A percentile compares a stretch with the other conserved stretches of the same genome.
phyloP scores from a whole-genome alignment of 2,888 invertebrate genomes.

The Phortica okadai region DNA sequence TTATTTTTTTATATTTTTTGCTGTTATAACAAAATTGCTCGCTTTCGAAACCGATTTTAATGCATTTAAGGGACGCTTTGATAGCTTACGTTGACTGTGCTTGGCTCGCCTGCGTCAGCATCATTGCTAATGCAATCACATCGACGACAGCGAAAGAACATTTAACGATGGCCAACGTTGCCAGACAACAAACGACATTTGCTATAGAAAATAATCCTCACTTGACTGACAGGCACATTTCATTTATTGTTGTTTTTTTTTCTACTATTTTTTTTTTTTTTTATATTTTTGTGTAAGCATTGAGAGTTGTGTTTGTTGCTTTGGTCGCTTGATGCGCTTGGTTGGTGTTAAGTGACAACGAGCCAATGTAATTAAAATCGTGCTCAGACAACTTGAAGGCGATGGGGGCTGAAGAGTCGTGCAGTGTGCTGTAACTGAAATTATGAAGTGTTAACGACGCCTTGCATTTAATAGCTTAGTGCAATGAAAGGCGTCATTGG shows the following conservation, averaged over 20 bases:
- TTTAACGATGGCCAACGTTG: not conserved
- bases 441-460: conserved; percentile 52
- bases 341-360: conserved; percentile 62
- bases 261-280: not conserved
- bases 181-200: not conserved
- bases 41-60: not conserved
- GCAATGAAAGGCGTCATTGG: not conserved
- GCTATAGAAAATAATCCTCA: conserved; percentile 39
- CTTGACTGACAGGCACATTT: conserved; percentile 34
- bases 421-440: conserved; percentile 37
- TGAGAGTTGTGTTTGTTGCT: conserved; percentile 31
- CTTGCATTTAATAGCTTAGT: conserved; percentile 21
- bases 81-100: not conserved
- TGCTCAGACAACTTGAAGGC: not conserved
- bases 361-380: conserved; percentile 64
- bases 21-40: too few species aligned
- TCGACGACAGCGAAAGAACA: conserved; percentile 34
- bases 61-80: conserved; percentile 21
- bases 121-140: conserved; percentile 45
- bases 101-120: not conserved
- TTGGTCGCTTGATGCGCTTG: not conserved
- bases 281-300: not conserved
- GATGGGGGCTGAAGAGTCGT: not conserved
- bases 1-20: not conserved
- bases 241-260: conserved; percentile 13